Conservation (phyloP, 2,113 vertebrate genomes). For the Tupaia chinensis region DNA sequence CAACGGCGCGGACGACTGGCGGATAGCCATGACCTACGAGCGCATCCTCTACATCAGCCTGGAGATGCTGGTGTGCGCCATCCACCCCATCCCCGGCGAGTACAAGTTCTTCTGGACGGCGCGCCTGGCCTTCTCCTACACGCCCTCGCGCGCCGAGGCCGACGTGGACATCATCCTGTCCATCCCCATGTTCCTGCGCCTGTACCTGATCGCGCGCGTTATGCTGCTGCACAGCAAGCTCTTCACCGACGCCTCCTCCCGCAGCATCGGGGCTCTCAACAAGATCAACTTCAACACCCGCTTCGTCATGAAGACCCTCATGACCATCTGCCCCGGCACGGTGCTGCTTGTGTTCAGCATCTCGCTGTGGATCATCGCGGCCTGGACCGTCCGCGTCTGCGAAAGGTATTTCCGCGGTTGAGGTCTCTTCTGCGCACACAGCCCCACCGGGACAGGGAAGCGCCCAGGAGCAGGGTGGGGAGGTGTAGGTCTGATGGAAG, state of each 20-base stretch:
- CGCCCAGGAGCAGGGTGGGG: not conserved
- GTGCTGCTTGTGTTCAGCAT: slow-evolving; percentile 99
- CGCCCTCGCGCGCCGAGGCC: slow-evolving; percentile 94
- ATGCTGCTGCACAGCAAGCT: slow-evolving; percentile 99
- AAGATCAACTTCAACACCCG: slow-evolving; percentile 99
- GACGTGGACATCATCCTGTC: slow-evolving; percentile 99
- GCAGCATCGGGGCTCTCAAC: slow-evolving; percentile 89
- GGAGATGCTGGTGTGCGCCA: slow-evolving; percentile 98
- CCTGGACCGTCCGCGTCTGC: slow-evolving; percentile 98
- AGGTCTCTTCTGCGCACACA: accelerated
- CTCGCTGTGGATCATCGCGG: slow-evolving; percentile 99
- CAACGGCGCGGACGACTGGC: slow-evolving; percentile 99
- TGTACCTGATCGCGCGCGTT: slow-evolving; percentile 98
- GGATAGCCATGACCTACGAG: slow-evolving; percentile 98
- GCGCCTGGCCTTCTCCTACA: slow-evolving; percentile 97
- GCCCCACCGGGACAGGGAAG: not conserved
- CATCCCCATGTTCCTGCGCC: slow-evolving; percentile 98
- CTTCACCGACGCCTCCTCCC: slow-evolving; percentile 92
- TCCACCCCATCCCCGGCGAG: slow-evolving; percentile 97
- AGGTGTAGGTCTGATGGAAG: not conserved
- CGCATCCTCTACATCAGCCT: slow-evolving; percentile 96
- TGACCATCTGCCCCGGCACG: slow-evolving; percentile 99
- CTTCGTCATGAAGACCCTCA: slow-evolving; percentile 99
- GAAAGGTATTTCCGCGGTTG: slow-evolving; percentile 91
- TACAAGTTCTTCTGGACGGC: slow-evolving; percentile 99